Evolutionary conservation across 2,797 vertebrate genomes (phyloP).

Genomic region (Rhabdomys pumilio): DNA sequence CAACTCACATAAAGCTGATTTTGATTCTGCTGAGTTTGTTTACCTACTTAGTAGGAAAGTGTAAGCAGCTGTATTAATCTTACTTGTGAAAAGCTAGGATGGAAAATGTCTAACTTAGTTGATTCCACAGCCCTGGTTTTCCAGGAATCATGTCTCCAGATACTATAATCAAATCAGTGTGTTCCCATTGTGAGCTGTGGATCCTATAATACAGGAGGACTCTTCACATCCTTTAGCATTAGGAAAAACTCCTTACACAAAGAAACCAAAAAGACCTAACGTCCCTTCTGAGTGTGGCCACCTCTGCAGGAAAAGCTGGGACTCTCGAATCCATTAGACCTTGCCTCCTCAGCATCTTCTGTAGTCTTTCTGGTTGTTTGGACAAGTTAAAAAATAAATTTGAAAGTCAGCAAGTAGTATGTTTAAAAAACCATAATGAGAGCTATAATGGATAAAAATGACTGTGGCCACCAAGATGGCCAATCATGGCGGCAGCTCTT

Average conservation of each 20-base stretch:
- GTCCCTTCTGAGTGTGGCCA: background rate
- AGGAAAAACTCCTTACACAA: background rate
- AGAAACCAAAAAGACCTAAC: background rate
- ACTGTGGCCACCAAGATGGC: background rate
- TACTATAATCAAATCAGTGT: background rate
- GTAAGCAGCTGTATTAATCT: constrained; percentile 45
- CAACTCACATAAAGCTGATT: constrained; percentile 5
- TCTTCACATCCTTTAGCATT: background rate
- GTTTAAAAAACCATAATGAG: background rate
- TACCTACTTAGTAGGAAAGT: constrained; percentile 35
- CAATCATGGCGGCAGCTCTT: background rate
- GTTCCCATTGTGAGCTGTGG: background rate
- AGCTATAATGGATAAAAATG: background rate
- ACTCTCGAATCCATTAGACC: background rate
- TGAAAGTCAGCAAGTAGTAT: constrained; percentile 12
- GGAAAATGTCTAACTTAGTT: constrained; percentile 32
- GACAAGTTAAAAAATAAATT: constrained; percentile 12
- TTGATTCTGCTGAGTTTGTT: background rate
- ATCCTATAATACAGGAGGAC: background rate
- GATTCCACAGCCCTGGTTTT: constrained; percentile 7
- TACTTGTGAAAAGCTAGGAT: constrained; percentile 30
- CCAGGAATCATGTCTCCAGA: constrained; percentile 43
- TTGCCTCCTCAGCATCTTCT: background rate
- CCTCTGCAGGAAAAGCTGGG: background rate
- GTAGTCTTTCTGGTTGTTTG: background rate